These are phyloP conservation scores for Cinclus cinclus DNA, from an alignment of 2,113 vertebrate genomes.

Conservation along the genomic window DNA sequence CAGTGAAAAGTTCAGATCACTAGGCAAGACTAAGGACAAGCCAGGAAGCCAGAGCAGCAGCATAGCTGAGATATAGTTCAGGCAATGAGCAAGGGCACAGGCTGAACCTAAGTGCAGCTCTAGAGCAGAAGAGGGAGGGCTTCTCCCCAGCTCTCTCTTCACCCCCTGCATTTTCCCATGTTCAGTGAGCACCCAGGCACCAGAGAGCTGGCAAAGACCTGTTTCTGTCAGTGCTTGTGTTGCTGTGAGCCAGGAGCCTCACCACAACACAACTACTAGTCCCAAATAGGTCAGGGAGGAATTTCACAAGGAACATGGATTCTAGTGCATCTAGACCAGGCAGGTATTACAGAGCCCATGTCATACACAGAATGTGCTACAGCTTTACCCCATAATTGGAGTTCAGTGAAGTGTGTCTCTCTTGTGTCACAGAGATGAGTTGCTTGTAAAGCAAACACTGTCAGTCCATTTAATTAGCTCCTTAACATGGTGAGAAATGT, in stretches of 20 bases:
- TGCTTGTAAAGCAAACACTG: constrained; percentile 36
- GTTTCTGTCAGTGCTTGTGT: not conserved
- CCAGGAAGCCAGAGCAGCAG: not conserved
- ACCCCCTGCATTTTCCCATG: not conserved
- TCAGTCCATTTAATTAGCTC: constrained; percentile 30
- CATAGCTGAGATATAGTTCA: not conserved
- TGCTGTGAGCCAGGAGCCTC: not conserved
- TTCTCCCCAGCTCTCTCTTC: not conserved
- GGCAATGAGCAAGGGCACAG: not conserved
- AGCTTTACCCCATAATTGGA: not conserved
- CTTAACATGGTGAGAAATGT: constrained; percentile 34
- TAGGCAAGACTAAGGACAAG: not conserved
- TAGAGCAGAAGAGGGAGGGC: not conserved
- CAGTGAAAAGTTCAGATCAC: not conserved
- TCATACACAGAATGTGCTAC: not conserved
- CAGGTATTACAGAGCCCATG: fast-evolving
- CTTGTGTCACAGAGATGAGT: not conserved
- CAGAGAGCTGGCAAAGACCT: not conserved
- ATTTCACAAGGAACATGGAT: fast-evolving
- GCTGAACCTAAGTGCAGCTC: not conserved
- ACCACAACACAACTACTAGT: not conserved
- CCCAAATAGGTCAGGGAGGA: not conserved
- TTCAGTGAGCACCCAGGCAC: not conserved
- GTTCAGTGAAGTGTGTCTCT: not conserved
- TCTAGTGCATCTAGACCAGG: too few relatives aligned